These are phyloP conservation scores for Vidua macroura DNA, from an alignment of 2,113 vertebrate species.

Conservation along the genomic window DNA sequence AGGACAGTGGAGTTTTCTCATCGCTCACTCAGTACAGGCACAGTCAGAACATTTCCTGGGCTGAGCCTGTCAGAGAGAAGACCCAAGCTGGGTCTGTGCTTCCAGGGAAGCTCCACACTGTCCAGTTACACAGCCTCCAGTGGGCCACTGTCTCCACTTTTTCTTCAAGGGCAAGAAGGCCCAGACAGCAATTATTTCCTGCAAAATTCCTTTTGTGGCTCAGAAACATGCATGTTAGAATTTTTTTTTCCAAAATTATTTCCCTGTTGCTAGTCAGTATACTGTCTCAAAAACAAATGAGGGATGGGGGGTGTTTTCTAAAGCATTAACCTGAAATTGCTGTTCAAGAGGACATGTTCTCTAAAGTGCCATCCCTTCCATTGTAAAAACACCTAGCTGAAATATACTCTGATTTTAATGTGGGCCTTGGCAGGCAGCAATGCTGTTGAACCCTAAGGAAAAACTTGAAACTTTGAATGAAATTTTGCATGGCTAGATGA, in stretches of 20 bases:
- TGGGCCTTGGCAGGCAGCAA: not conserved
- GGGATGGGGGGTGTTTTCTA: not conserved
- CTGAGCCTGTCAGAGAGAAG: fast-evolving
- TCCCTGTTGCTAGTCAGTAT: not conserved
- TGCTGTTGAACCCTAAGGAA: not conserved
- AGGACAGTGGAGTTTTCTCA: not conserved
- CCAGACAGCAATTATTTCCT: not conserved
- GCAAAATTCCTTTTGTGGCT: not conserved
- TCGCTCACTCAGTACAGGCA: fast-evolving
- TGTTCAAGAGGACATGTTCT: not conserved
- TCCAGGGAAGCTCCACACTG: not conserved
- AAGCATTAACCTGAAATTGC: not conserved
- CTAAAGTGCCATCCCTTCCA: not conserved
- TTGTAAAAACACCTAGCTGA: not conserved
- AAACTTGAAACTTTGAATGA: constrained; percentile 9
- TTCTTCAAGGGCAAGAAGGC: not conserved
- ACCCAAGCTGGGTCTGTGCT: not conserved
- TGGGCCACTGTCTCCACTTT: not conserved
- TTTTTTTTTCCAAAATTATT: not conserved
- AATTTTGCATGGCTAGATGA: constrained; percentile 8
- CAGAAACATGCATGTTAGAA: not conserved
- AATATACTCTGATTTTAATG: not conserved
- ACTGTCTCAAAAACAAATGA: not conserved
- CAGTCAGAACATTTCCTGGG: not conserved
- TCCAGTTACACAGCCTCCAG: not conserved